Base-by-base conservation (phyloP, 1,140 invertebrate genomes). In the fruit fly (Drosophila melanogaster) region DNA sequence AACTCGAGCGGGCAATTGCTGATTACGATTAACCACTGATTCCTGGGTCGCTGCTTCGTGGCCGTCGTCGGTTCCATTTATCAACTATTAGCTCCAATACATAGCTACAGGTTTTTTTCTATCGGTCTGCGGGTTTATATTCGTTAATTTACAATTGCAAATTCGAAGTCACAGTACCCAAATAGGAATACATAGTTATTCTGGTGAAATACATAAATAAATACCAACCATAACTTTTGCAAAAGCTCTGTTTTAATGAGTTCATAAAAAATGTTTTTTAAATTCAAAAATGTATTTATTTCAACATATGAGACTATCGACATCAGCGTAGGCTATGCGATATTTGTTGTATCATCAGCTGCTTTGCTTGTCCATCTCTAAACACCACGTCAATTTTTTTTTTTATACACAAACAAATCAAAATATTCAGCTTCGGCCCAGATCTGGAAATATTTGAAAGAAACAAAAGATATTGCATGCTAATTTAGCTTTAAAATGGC, bases 311-410 rank as follows among this genome's bases (percentile, higher is more conserved):
- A 2, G 2, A 47, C 12, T 47, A 47, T 51, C 26, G 30, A 47
- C 14, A 26, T 47, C 14, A 37, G 14, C 7, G 8, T 11, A n/a
- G 41, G 43, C 14, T 1, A 5, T 10, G 0, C 59, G 53, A 61
- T 61, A 30, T 30, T 10, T 30, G 15, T 50, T 7, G 12, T 4
- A 19, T 46, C 22, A 30, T 58, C 59, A 61, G 59, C 59, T 62
- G 54, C 11, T 58, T 2, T 6, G 14, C 5, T 26, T 15, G 46
- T 5, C 26, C 64, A 65, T 67, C 64, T 5, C 64, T 44, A 67
- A 67, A 67, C 37, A 67, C 64, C 64, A 67, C 64, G 64, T 67
- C 64, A 67, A 53, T 46, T 67, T 47, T 35, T 44, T 44, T 35
- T 44, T 44, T 44, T 67, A 37, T 67, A 41, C 40, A 44, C 62